phyloP scores from a whole-genome alignment of 1,140 invertebrate species.

The Listronotus oregonensis region DNA sequence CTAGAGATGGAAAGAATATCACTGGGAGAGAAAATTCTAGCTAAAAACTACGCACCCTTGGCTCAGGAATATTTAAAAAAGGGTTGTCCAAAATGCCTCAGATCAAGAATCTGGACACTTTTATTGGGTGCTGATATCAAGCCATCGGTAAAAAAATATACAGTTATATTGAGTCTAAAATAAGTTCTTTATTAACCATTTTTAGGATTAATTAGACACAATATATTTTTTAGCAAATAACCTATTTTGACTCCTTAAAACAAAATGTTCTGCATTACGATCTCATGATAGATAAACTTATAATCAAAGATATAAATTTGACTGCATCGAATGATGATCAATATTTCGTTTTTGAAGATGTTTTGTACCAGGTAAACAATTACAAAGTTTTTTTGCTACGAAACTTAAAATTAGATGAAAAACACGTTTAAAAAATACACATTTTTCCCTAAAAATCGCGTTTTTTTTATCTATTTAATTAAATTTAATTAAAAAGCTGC shows the following conservation, averaged over 20 bases:
- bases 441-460: too few relatives aligned
- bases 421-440: too few relatives aligned
- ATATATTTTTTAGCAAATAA: conserved; percentile 69
- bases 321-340: conserved; percentile 97
- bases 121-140: conserved; percentile 78
- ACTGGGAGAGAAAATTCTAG: conserved; percentile 69
- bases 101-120: conserved; percentile 80
- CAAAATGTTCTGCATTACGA: conserved; percentile 85
- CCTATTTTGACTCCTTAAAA: conserved; percentile 84
- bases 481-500: too few relatives aligned
- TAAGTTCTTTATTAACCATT: too few relatives aligned
- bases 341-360: conserved; percentile 97
- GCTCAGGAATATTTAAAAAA: conserved; percentile 85
- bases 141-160: conserved; percentile 35
- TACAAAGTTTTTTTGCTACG: neutral
- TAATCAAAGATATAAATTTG: conserved; percentile 94
- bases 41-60: conserved; percentile 72
- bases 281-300: conserved; percentile 89
- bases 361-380: conserved; percentile 81
- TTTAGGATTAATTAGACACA: too few relatives aligned
- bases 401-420: too few relatives aligned
- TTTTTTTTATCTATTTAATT: too few relatives aligned
- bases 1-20: conserved; percentile 71
- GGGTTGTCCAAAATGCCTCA: conserved; percentile 77
- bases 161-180: too few relatives aligned